Conservation (phyloP, 2,888 invertebrate species). For the Drosophila testacea region DNA sequence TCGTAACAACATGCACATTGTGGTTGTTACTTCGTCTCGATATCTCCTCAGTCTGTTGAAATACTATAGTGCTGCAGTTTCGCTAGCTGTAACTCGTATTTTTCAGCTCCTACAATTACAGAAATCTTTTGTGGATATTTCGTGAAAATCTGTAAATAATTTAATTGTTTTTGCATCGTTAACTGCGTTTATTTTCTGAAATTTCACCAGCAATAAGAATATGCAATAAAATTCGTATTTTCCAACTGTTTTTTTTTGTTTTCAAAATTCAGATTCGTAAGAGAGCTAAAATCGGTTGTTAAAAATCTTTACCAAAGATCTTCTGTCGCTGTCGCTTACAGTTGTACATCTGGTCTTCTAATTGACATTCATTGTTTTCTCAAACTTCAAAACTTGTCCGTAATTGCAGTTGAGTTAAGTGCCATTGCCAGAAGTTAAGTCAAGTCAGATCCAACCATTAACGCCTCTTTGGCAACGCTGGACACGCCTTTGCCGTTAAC, state of each 20-base stretch:
- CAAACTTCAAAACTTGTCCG: slow-evolving; percentile 24
- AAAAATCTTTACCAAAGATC: not conserved
- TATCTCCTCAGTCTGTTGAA: slow-evolving; percentile 19
- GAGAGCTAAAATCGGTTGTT: slow-evolving; percentile 4
- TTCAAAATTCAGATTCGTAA: not conserved
- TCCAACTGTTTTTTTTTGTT: not conserved
- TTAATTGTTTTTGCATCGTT: slow-evolving; percentile 41
- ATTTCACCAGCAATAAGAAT: not conserved
- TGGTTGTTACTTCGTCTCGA: slow-evolving; percentile 30
- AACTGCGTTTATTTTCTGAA: slow-evolving; percentile 11
- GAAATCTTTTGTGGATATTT: slow-evolving; percentile 16
- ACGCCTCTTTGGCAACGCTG: slow-evolving; percentile 46
- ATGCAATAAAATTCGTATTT: not conserved
- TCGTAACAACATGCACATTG: slow-evolving; percentile 66
- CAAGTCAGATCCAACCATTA: slow-evolving; percentile 24
- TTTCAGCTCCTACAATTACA: slow-evolving; percentile 2
- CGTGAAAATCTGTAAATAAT: slow-evolving; percentile 7
- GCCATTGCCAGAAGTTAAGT: not conserved
- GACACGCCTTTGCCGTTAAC: slow-evolving; percentile 42
- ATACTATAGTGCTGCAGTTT: slow-evolving; percentile 22
- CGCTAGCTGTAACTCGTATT: slow-evolving; percentile 9
- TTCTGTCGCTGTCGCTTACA: not conserved
- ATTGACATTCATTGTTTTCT: slow-evolving; percentile 33
- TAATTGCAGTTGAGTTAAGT: slow-evolving; percentile 41
- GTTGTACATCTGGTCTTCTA: slow-evolving; percentile 3